Evolutionary conservation across 2,113 vertebrate genomes (phyloP).

Genomic region (Numida meleagris): DNA sequence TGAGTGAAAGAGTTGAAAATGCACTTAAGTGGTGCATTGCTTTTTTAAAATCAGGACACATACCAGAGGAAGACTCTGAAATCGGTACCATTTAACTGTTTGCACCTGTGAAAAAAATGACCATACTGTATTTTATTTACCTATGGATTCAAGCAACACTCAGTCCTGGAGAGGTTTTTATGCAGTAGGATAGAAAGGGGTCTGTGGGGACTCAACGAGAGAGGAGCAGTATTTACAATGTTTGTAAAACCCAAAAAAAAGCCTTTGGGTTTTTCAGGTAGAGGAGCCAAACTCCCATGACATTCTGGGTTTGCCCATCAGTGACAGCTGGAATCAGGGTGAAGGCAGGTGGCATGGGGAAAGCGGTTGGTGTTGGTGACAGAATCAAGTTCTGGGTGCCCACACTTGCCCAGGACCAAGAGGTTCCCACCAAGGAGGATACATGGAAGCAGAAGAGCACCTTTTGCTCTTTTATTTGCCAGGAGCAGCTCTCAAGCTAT

Average conservation of each 20-base stretch:
- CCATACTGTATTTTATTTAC: neutral
- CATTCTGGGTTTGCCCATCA: neutral
- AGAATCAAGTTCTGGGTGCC: fast-evolving
- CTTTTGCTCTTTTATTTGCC: neutral
- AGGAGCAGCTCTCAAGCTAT: neutral
- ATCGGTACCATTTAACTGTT: neutral
- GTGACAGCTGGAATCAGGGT: neutral
- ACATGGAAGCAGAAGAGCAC: neutral
- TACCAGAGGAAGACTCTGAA: neutral
- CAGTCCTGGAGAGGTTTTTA: neutral
- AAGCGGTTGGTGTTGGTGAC: neutral
- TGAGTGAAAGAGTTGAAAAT: neutral
- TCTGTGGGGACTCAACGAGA: neutral
- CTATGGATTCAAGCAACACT: neutral
- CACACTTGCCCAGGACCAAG: fast-evolving
- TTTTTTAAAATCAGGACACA: neutral
- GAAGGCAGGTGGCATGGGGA: neutral
- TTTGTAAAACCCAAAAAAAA: neutral
- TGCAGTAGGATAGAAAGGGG: neutral
- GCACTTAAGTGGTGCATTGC: neutral
- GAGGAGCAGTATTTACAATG: neutral
- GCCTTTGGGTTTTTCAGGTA: neutral
- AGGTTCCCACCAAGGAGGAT: neutral
- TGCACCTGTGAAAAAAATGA: neutral
- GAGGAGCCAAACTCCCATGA: neutral